Conservation (phyloP, 2,113 vertebrate species). For the Bungarus multicinctus region DNA sequence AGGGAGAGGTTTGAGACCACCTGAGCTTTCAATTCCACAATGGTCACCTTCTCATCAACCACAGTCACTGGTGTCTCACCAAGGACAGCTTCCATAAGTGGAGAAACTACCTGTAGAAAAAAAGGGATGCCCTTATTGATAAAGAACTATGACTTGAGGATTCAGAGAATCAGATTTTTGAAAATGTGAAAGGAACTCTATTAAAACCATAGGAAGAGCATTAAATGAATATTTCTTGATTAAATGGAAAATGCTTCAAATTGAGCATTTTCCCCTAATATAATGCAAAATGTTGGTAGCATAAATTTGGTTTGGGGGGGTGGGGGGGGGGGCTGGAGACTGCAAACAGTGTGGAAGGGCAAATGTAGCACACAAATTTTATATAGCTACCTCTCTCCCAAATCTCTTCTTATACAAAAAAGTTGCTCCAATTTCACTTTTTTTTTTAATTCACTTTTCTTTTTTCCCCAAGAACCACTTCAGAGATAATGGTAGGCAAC, state of each 20-base stretch:
- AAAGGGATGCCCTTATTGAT: background rate
- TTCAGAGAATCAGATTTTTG: no score
- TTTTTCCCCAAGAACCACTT: background rate
- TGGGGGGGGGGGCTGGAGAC: background rate
- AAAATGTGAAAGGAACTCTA: background rate
- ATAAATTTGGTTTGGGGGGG: no score
- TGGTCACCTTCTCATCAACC: conserved; percentile 94
- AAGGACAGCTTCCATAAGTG: conserved; percentile 85
- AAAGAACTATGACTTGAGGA: background rate
- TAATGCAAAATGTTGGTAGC: background rate
- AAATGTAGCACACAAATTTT: background rate
- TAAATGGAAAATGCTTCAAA: background rate
- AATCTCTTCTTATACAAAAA: background rate
- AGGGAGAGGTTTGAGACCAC: conserved; percentile 87
- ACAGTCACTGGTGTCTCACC: conserved; percentile 87
- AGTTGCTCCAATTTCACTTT: background rate
- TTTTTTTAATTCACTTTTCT: background rate
- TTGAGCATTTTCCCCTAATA: background rate
- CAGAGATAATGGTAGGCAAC: background rate
- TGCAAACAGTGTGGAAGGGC: background rate
- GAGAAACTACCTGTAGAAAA: conserved; percentile 88
- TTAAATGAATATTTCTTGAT: background rate
- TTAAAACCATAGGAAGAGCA: background rate
- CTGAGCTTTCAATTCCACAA: conserved; percentile 87
- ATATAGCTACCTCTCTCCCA: background rate